These are phyloP conservation scores for Elephantulus edwardii DNA, from an alignment of 2,113 vertebrate genomes.

Conservation along the genomic window DNA sequence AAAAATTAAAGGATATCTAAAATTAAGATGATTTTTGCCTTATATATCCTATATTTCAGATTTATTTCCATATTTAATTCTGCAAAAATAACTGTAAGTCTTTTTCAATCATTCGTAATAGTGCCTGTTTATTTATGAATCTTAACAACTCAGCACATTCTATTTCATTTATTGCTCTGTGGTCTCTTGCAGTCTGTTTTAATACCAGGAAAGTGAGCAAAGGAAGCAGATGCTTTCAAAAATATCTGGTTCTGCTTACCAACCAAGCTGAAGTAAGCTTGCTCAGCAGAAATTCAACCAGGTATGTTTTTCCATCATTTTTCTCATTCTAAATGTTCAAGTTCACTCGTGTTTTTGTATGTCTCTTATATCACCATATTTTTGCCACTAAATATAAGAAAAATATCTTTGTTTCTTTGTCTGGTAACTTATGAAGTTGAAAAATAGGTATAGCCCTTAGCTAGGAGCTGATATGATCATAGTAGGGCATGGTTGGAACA, in stretches of 20 bases:
- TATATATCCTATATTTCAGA: background rate
- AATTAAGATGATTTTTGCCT: background rate
- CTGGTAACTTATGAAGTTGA: background rate
- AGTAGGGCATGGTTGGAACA: background rate
- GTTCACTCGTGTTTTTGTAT: background rate
- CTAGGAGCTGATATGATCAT: background rate
- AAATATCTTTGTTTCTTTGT: background rate
- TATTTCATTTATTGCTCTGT: background rate
- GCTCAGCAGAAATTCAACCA: conserved; percentile 18
- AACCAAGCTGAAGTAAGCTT: conserved; percentile 51
- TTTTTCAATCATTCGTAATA: background rate
- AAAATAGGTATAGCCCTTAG: background rate
- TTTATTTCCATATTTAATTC: background rate
- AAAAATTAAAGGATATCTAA: background rate
- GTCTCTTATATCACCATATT: background rate
- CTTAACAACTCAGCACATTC: conserved; percentile 5
- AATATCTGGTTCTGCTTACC: conserved; percentile 48
- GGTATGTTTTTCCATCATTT: conserved; percentile 22
- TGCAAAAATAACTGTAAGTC: background rate
- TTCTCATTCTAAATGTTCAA: conserved; percentile 52
- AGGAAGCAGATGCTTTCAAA: conserved; percentile 49
- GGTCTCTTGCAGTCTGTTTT: background rate
- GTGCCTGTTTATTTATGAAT: background rate
- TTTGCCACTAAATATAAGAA: background rate
- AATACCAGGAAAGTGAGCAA: conserved; percentile 38